Conservation (phyloP, 2,797 vertebrate genomes). For the Nyctibius grandis region DNA sequence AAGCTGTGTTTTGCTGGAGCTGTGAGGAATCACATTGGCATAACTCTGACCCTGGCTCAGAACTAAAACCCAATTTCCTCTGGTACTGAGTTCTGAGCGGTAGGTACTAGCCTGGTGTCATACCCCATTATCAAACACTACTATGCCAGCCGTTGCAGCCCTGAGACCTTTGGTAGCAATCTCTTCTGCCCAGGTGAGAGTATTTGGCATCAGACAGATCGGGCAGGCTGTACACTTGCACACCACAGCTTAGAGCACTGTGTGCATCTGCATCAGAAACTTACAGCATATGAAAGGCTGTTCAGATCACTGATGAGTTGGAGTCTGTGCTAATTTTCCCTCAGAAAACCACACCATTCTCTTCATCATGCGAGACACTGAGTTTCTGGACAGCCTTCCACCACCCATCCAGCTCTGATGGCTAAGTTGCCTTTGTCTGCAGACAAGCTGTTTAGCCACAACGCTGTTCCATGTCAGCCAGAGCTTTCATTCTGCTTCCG, state of each 20-base stretch:
- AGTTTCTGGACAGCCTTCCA: neutral
- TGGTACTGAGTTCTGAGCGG: neutral
- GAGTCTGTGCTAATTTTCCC: neutral
- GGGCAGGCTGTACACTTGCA: neutral
- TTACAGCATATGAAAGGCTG: neutral
- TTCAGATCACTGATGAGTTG: neutral
- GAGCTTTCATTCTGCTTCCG: neutral
- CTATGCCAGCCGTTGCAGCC: neutral
- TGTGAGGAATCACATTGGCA: neutral
- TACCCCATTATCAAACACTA: neutral
- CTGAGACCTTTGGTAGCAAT: neutral
- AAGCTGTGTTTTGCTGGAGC: neutral
- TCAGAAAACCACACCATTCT: neutral
- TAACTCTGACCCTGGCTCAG: neutral
- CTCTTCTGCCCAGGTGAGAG: neutral
- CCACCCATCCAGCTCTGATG: neutral
- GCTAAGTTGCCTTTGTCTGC: neutral
- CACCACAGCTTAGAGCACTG: neutral
- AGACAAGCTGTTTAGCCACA: neutral
- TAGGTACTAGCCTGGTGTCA: accelerated
- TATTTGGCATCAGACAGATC: neutral
- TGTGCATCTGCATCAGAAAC: neutral
- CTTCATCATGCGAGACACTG: neutral
- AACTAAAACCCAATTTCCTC: neutral
- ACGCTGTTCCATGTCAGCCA: neutral